A percentile compares a stretch with the other conserved stretches of the same genome.
Evolutionary conservation across 2,888 invertebrate species (phyloP).

Genomic region (Agonopterix alstromeriana): DNA sequence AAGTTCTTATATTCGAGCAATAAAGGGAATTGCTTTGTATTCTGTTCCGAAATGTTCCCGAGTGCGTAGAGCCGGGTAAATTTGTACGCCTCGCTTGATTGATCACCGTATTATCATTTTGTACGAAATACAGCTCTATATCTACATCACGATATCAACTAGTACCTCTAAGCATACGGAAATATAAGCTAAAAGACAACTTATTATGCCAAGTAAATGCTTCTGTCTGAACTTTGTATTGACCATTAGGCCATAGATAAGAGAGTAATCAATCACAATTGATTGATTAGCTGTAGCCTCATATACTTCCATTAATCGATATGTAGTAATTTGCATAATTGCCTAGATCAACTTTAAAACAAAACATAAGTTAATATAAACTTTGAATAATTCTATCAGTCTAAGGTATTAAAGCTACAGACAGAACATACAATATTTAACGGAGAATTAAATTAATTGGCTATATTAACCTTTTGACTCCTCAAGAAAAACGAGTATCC

Average conservation of each 20-base stretch:
- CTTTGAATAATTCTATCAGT: too few relatives aligned
- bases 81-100: constrained; percentile 37
- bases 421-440: too few relatives aligned
- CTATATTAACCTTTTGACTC: too few relatives aligned
- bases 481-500: too few relatives aligned
- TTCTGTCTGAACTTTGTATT: not conserved
- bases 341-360: too few relatives aligned
- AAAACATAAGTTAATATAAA: too few relatives aligned
- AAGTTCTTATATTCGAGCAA: constrained; percentile 23
- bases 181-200: not conserved
- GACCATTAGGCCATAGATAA: constrained; percentile 20
- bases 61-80: constrained; percentile 18
- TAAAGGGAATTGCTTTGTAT: constrained; percentile 40
- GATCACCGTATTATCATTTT: constrained; percentile 33
- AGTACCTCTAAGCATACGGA: too few relatives aligned
- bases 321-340: too few relatives aligned
- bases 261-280: constrained; percentile 33
- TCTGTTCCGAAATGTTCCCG: constrained; percentile 30
- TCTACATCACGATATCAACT: not conserved
- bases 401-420: too few relatives aligned
- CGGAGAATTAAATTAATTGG: too few relatives aligned
- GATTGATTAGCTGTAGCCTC: constrained; percentile 22
- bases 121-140: constrained; percentile 1
- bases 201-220: not conserved
- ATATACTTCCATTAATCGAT: too few relatives aligned